Evolutionary conservation across 2,888 invertebrate genomes (phyloP), one percentile per base, ranked within the genome.

Genomic region (Agrochola macilenta): DNA sequence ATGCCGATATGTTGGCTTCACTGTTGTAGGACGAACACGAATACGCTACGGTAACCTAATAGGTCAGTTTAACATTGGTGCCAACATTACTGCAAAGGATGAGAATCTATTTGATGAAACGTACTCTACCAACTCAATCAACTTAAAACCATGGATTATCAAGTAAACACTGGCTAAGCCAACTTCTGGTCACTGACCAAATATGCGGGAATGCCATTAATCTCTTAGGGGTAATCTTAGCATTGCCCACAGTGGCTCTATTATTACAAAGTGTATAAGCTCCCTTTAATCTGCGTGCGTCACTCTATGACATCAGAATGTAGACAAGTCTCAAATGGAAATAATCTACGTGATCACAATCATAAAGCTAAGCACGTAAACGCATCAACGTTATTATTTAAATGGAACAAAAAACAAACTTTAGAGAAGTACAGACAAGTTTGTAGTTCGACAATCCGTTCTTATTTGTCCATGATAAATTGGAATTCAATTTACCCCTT

Each of bases 281-380:
- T 87, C 77, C 43, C 52, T 79, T 75, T 85, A 89, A 85, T 82
- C 82, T 71, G 72, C 61, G 68, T 88, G 88, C 87, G 84, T 90
- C 90, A 88, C 84, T 79, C 74, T 79, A 82, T 88, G 90, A 88
- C 83, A 89, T 87, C 89, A 89, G 83, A 87, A 83, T 86, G 71
- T 82, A 81, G 79, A 80, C 77, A 84, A 82, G 77, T 84, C 76
- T 79, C 69, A 82, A 87, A 85, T 85, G 85, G 79, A 82, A 89
- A 89, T 89, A 81, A 80, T 76, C 80, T 81, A 88, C 88, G 87
- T 89, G 89, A 83, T 81, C 78, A 60, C 72, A 82, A 82, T 90
- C 70, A 76, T 70, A 82, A 87, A 77, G 72, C 60, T 70, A 52
- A 82, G 64, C 86, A 84, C 77, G 85, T 83, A 80, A 77, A 69